Evolutionary conservation across 2,888 invertebrate genomes (phyloP), one percentile per base, ranked within the genome.

Genomic region (Tinea semifulvella): DNA sequence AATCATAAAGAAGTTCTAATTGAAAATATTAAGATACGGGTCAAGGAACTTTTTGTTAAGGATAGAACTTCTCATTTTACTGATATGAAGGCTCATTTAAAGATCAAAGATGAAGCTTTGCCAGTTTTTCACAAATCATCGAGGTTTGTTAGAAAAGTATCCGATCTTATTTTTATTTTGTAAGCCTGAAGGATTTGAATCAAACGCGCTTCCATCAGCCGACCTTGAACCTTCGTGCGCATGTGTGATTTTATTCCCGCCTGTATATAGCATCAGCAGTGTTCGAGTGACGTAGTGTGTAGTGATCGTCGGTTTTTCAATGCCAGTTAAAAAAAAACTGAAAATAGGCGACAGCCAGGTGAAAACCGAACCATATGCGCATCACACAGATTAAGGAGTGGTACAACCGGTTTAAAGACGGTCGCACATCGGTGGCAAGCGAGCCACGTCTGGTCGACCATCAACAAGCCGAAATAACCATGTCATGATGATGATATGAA

Each of bases 81-180:
- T 5, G 13, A n/a, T 11, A 31, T 31, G 11, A 8, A 31, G 13
- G 31, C 31, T 13, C n/a, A 31, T 11, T 13, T 31, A 43, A 19
- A 20, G 17, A 20, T 35, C 20, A 48, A 46, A 43, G 13, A 40
- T 8, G 44, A 28, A 20, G 48, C 46, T 10, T 18, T 22, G 40
- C 48, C 48, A 16, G 26, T 48, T 10, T 48, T 48, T 46, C 48
- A 48, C 11, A 48, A 46, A 18, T n/a, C n/a, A n/a, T n/a, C n/a
- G n/a, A n/a, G n/a, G n/a, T n/a, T n/a, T n/a, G n/a, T n/a, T 40
- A n/a, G n/a, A n/a, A n/a, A n/a, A n/a, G n/a, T n/a, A n/a, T n/a
- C n/a, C n/a, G n/a, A n/a, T n/a, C n/a, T n/a, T n/a, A n/a, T n/a
- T n/a, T n/a, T n/a, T n/a, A n/a, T n/a, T n/a, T n/a, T n/a, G n/a